These are phyloP conservation scores for Polydrusus tereticollis DNA, from an alignment of 2,888 invertebrate genomes.

Conservation along the genomic window DNA sequence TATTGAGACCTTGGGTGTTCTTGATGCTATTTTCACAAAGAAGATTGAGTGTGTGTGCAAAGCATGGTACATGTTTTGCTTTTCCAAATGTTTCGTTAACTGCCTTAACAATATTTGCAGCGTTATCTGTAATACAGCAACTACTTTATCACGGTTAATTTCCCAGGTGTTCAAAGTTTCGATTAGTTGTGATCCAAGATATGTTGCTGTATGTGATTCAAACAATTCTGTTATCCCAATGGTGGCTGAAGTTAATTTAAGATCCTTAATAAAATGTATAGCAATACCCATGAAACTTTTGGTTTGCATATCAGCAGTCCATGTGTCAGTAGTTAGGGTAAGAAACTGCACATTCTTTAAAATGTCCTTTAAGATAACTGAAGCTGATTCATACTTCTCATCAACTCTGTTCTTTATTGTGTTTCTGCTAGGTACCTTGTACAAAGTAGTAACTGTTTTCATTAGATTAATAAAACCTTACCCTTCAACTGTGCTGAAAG, in stretches of 20 bases:
- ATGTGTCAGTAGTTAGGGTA: conserved; percentile 51
- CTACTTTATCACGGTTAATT: conserved; percentile 46
- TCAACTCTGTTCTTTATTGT: conserved; percentile 43
- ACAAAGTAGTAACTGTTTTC: conserved; percentile 38
- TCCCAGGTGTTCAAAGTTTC: conserved; percentile 44
- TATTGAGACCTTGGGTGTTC: conserved; percentile 6
- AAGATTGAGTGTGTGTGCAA: conserved; percentile 50
- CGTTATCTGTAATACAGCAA: conserved; percentile 50
- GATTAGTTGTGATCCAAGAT: conserved; percentile 21
- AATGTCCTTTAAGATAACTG: conserved; percentile 34
- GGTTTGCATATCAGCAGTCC: conserved; percentile 50
- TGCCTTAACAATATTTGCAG: conserved; percentile 50
- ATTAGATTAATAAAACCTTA: conserved; percentile 49
- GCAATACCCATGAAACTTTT: conserved; percentile 51
- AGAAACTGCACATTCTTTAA: conserved; percentile 30
- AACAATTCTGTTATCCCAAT: conserved; percentile 35
- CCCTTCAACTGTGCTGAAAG: conserved; percentile 45
- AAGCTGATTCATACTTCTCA: conserved; percentile 12
- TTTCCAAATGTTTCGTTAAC: conserved; percentile 44
- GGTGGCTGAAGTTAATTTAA: conserved; percentile 13
- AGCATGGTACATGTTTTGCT: conserved; percentile 49
- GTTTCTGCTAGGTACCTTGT: conserved; percentile 46
- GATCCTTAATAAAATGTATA: conserved; percentile 38
- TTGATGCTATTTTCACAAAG: conserved; percentile 41
- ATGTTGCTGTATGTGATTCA: conserved; percentile 38